phyloP scores from a whole-genome alignment of 2,888 invertebrate genomes.

The Eurytoma adleriae region DNA sequence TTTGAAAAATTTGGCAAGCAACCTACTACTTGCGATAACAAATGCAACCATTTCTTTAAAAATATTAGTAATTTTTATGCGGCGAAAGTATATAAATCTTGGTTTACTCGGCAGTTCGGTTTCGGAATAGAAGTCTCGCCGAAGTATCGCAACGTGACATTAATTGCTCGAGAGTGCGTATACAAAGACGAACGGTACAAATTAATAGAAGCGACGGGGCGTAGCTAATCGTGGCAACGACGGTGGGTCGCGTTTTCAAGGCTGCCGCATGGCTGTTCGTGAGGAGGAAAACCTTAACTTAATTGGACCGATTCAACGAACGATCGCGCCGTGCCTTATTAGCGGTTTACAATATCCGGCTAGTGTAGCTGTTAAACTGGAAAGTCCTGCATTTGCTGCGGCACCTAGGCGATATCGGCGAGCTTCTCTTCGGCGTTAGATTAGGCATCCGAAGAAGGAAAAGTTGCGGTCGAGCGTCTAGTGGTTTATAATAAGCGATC shows the following conservation, averaged over 20 bases:
- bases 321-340: constrained; percentile 71
- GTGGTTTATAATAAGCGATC: constrained; percentile 74
- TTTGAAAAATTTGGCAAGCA: too few relatives aligned
- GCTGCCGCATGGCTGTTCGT: constrained; percentile 67
- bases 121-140: not conserved
- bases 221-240: constrained; percentile 66
- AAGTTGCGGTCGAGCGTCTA: constrained; percentile 64
- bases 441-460: not conserved
- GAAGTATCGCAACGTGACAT: not conserved
- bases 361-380: constrained; percentile 71
- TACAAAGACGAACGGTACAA: constrained; percentile 51
- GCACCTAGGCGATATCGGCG: constrained; percentile 60
- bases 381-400: constrained; percentile 73
- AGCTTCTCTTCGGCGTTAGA: not conserved
- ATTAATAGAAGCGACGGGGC: constrained; percentile 69
- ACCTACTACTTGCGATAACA: too few relatives aligned
- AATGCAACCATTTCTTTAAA: too few relatives aligned
- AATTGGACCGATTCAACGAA: constrained; percentile 68
- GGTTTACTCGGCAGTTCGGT: too few relatives aligned
- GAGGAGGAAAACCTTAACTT: constrained; percentile 63
- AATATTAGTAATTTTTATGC: too few relatives aligned
- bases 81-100: too few relatives aligned
- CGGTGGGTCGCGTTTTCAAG: constrained; percentile 68
- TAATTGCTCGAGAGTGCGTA: not conserved
- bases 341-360: constrained; percentile 72